Percentiles rank a stretch among this genome's conserved stretches.
These are phyloP conservation scores for Coregonus sp. DNA, from an alignment of 2,797 vertebrate species.

Conservation along the genomic window DNA sequence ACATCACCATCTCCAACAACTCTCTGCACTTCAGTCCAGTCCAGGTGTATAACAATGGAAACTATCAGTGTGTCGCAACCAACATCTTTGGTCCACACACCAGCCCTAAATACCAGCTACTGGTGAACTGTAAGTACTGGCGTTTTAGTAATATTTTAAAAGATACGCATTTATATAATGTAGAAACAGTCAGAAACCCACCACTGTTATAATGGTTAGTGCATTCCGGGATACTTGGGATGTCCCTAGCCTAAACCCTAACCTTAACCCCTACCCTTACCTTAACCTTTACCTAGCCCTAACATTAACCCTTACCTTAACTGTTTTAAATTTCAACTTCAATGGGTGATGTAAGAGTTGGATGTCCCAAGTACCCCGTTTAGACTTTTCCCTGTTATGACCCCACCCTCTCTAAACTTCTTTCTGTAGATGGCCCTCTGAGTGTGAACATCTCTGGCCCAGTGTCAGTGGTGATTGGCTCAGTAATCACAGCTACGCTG, in stretches of 20 bases:
- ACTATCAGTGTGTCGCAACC: conserved; percentile 61
- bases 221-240: background rate
- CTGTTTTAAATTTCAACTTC: no score
- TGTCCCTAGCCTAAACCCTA: background rate
- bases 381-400: background rate
- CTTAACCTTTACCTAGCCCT: no score
- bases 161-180: background rate
- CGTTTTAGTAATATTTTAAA: background rate
- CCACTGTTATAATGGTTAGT: background rate
- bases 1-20: conserved; percentile 31
- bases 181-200: background rate
- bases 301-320: no score
- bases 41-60: conserved; percentile 38
- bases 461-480: fast-evolving
- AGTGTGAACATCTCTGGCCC: conserved; percentile 48
- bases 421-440: conserved; percentile 71
- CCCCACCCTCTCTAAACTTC: background rate
- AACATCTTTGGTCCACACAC: conserved; percentile 20
- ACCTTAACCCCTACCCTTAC: no score
- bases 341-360: no score
- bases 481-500: conserved; percentile 1
- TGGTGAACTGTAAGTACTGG: conserved; percentile 68
- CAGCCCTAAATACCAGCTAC: conserved; percentile 49
- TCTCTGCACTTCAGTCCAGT: conserved; percentile 59
- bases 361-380: no score